A percentile compares a stretch with the other conserved stretches of the same genome.
phyloP scores from a whole-genome alignment of 2,888 invertebrate genomes.

The Mythimna loreyi region DNA sequence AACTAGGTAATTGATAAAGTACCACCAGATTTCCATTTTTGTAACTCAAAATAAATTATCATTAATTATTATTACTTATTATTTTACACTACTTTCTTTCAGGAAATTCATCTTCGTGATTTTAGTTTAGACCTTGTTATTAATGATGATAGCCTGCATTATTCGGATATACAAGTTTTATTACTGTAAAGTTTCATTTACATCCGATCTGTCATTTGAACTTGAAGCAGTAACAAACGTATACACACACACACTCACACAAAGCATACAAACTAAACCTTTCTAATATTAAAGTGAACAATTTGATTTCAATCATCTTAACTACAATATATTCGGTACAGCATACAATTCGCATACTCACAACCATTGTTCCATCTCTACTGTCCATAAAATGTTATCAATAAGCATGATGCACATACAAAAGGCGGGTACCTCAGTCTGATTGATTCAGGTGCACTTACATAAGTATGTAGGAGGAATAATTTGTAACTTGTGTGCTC shows the following conservation, averaged over 20 bases:
- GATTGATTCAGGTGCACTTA: constrained; percentile 90
- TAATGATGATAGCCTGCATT: too few species aligned
- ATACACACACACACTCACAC: too few species aligned
- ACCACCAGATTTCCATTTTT: neutral
- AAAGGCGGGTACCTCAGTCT: constrained; percentile 85
- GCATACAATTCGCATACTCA: constrained; percentile 56
- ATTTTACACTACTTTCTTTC: too few species aligned
- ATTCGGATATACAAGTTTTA: too few species aligned
- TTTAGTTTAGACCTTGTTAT: too few species aligned
- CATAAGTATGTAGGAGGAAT: constrained; percentile 89
- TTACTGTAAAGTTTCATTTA: too few species aligned
- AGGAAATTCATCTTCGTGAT: too few species aligned
- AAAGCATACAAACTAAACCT: too few species aligned
- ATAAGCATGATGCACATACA: constrained; percentile 80
- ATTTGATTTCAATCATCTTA: neutral
- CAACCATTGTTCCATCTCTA: constrained; percentile 72
- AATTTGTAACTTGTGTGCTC: constrained; percentile 86
- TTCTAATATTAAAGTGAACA: too few species aligned
- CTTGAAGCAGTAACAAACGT: too few species aligned
- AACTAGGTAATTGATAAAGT: neutral
- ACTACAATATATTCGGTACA: constrained; percentile 19
- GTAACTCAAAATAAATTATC: neutral
- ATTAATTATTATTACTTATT: too few species aligned
- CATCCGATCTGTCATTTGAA: too few species aligned
- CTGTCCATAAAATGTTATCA: constrained; percentile 80